These are phyloP conservation scores for Callipepla squamata DNA, from an alignment of 2,113 vertebrate species.

Conservation along the genomic window DNA sequence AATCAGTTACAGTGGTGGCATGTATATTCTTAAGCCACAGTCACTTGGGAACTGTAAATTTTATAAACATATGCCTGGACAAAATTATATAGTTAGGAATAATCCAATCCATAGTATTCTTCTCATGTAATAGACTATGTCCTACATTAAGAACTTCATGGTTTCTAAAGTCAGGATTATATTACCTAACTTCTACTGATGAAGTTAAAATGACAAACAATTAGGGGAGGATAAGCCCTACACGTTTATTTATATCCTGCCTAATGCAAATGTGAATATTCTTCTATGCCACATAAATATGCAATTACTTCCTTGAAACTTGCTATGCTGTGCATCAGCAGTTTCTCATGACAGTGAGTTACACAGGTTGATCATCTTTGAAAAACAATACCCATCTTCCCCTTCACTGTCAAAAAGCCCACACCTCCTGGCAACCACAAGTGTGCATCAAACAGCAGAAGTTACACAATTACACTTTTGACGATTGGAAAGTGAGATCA, in stretches of 20 bases:
- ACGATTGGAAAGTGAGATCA: neutral
- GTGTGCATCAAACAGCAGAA: neutral
- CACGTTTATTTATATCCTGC: slow-evolving; percentile 48
- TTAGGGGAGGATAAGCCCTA: slow-evolving; percentile 22
- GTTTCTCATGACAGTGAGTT: slow-evolving; percentile 15
- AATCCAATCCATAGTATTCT: neutral
- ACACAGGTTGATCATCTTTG: neutral
- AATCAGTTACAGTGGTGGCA: neutral
- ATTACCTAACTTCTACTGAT: slow-evolving; percentile 10
- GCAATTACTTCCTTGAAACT: slow-evolving; percentile 32
- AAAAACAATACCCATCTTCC: neutral
- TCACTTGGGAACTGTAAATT: neutral
- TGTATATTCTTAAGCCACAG: neutral
- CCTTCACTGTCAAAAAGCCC: neutral
- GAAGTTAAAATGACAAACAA: slow-evolving; percentile 10
- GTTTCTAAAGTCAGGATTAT: neutral
- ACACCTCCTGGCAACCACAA: neutral
- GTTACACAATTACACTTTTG: neutral
- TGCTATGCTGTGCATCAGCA: slow-evolving; percentile 54
- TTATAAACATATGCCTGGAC: neutral
- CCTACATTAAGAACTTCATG: neutral
- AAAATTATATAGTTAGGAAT: neutral
- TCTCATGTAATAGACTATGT: neutral
- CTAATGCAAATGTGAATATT: slow-evolving; percentile 40
- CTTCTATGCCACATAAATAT: slow-evolving; percentile 50